Conservation (phyloP, 2,797 vertebrate species). For the Buceros bicornis region DNA sequence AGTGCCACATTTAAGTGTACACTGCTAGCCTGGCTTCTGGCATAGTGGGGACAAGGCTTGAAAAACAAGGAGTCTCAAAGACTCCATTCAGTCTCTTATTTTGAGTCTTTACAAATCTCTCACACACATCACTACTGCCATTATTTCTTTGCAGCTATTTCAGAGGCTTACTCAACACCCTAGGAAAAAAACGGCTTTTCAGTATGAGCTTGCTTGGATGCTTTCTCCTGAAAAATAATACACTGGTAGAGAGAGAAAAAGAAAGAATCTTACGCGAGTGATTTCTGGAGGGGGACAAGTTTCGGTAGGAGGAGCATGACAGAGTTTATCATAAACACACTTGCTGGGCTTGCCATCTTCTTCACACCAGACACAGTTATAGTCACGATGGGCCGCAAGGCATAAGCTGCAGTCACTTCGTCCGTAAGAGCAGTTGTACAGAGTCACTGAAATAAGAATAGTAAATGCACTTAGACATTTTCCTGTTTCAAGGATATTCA, state of each 20-base stretch:
- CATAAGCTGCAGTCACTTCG: constrained; percentile 94
- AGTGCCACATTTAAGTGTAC: background rate
- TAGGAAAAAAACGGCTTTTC: background rate
- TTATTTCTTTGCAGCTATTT: constrained; percentile 48
- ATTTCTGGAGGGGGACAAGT: constrained; percentile 88
- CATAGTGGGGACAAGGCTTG: background rate
- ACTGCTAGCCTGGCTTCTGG: background rate
- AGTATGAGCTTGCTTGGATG: background rate
- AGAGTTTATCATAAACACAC: constrained; percentile 86
- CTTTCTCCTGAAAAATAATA: constrained; percentile 21
- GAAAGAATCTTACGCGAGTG: constrained; percentile 81
- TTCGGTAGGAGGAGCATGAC: constrained; percentile 40
- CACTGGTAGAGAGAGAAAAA: background rate
- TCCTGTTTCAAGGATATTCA: background rate
- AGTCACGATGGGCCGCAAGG: constrained; percentile 82
- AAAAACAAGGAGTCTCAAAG: constrained; percentile 49
- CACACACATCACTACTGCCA: constrained; percentile 24
- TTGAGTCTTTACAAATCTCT: constrained; percentile 43
- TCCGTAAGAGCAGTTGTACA: constrained; percentile 94
- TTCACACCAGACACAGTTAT: constrained; percentile 91
- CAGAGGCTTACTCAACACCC: constrained; percentile 37
- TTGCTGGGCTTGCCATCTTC: constrained; percentile 56
- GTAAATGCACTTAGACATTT: constrained; percentile 1
- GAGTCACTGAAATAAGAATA: constrained; percentile 81
- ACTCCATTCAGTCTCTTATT: constrained; percentile 52